Evolutionary conservation across 2,113 vertebrate genomes (phyloP), one percentile per base, ranked within the genome.

Genomic region (Tympanuchus pallidicinctus): DNA sequence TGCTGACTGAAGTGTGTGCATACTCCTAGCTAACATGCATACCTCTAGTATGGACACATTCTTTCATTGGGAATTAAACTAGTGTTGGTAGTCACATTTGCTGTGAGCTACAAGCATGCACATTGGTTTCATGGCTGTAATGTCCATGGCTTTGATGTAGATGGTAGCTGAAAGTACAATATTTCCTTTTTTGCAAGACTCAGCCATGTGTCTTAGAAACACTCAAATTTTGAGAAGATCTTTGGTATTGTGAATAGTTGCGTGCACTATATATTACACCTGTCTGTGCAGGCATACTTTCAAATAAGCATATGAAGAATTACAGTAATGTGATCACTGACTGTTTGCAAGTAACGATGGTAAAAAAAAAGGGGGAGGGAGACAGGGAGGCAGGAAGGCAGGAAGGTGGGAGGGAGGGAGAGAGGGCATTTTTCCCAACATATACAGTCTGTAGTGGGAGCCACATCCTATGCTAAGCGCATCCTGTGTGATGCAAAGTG

Each of bases 381-480:
- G 36, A 43, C 42, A 43, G n/a, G 19, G 25, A 78, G 32, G 36
- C 18, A 43, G 5, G n/a, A 3, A 45, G 32, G 52, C 13, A 30
- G 18, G 38, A 1, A 56, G 14, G n/a, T 0, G 5, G 34, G 3
- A 56, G 22, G 63, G 14, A 32, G 15, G 40, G 1, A 63, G 10
- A 40, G 40, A 40, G 40, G 40, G 40, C 4, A 8, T 16, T 11
- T 50, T 86, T 93, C 36, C n/a, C 36, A 59, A 10, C 16, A 25
- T 42, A 52, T 2, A 1, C 22, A 67, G 2, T 1, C 5, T 3
- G 1, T 10, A 1, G 1, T 24, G 13, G 17, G 34, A 63, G 18
- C 20, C 63, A 45, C 32, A 34, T 16, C 28, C 50, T 61, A 13
- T 48, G 63, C 28, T 86, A 27, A 56, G 60, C 72, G 25, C 50